A percentile compares a stretch with the other conserved stretches of the same genome.
Evolutionary conservation across 2,797 vertebrate genomes (phyloP).

Genomic region (Anguilla marmorata): DNA sequence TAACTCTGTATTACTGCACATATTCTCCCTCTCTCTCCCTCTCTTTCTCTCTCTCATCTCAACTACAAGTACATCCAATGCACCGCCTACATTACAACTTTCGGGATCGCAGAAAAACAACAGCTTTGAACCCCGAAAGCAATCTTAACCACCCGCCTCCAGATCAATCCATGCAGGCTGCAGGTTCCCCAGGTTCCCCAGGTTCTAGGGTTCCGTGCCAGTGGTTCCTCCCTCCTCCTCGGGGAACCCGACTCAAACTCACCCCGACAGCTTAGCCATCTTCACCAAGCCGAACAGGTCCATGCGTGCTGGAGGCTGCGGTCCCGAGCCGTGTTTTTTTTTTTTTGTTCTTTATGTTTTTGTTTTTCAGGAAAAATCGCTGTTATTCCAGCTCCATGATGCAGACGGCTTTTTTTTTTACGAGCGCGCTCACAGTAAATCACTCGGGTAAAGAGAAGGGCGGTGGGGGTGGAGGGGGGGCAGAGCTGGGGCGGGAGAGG

Average conservation of each 20-base stretch:
- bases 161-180: background rate
- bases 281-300: slow-evolving; percentile 84
- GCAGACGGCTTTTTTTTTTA: background rate
- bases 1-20: background rate
- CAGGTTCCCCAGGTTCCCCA: background rate
- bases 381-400: background rate
- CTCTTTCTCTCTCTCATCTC: background rate
- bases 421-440: background rate
- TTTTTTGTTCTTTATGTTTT: background rate
- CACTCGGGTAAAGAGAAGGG: background rate
- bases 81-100: background rate
- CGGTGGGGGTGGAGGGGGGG: too few species aligned
- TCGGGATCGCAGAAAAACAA: background rate
- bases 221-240: background rate
- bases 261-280: slow-evolving; percentile 80
- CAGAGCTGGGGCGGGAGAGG: background rate
- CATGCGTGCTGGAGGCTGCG: slow-evolving; percentile 62
- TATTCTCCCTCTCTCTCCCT: background rate
- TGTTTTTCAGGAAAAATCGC: background rate
- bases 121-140: background rate
- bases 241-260: slow-evolving; percentile 51
- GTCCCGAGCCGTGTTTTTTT: background rate
- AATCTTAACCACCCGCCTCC: background rate
- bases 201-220: background rate
- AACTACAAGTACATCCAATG: background rate